Evolutionary conservation across 2,113 vertebrate species (phyloP).

Genomic region (Leucoraja erinaceus): DNA sequence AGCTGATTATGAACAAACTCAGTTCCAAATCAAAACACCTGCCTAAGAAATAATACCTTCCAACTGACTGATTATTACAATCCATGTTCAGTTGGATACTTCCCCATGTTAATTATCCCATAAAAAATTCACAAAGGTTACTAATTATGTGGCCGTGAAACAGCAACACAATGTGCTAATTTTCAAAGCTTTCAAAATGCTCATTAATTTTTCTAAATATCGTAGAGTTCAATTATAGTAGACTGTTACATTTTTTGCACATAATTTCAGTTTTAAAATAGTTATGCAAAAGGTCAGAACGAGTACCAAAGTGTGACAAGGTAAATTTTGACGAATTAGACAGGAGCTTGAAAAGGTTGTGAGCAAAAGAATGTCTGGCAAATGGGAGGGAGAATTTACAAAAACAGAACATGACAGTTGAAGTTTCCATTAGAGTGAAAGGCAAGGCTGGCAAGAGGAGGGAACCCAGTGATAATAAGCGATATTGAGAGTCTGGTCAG

Average conservation of each 20-base stretch:
- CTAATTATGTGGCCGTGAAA: not conserved
- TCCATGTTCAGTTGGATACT: constrained; percentile 11
- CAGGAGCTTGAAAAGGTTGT: no score
- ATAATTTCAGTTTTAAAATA: not conserved
- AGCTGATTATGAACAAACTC: not conserved
- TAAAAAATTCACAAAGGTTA: constrained; percentile 9
- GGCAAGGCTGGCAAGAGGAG: no score
- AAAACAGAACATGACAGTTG: no score
- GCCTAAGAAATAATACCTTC: not conserved
- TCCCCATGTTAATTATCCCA: not conserved
- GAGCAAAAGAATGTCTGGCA: no score
- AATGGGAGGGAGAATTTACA: no score
- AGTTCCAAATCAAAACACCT: not conserved
- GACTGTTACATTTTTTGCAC: not conserved
- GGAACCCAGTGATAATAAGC: no score
- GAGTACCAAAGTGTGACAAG: no score
- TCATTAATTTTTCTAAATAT: not conserved
- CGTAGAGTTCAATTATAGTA: not conserved
- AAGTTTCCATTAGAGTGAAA: no score
- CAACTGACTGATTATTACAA: constrained; percentile 44
- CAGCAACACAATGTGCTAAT: not conserved
- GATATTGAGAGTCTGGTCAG: no score
- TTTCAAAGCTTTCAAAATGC: not conserved
- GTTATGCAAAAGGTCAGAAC: no score
- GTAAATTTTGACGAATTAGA: no score